Base-by-base conservation (phyloP, 2,797 vertebrate species). In the Anguilla obscura region DNA sequence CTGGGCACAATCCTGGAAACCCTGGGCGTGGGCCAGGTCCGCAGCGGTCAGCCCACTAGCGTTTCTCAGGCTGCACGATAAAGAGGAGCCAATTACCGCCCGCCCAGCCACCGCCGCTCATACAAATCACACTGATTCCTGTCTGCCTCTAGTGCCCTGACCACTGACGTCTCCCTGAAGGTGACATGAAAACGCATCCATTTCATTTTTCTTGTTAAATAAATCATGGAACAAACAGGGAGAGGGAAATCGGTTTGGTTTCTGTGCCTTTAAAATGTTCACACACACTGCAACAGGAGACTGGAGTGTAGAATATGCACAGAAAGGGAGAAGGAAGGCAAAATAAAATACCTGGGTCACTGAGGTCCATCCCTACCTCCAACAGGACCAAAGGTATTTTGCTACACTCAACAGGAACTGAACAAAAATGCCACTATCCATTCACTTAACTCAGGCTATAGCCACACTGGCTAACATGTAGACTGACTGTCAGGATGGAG, bases 31-130 rank as follows among this genome's bases (percentile, higher is more conserved):
- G 89, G 98, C 98, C 95, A 99, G 97, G 94, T 99, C 98, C 48
- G 98, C 98, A 82, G 98, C 97, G 0, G 97, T 99, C 96, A 98
- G 97, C 91, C 97, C 98, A 89, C 96, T 97, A 94, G 97, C 96
- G 91, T 98, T 99, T 96, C 96, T 97, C 91, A 99, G 97, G 94
- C 98, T 99, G 96, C 88, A 93, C 91, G 92, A 95, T 92, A 93
- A 95, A 93, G 95, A 88, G 91, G 90, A 91, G 89, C 93, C 96
- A 96, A 96, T 99, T 97, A 99, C 94, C 93, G 85, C 91, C 94
- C 87, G 84, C 86, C 33, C 71, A 0, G 48, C 30, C 87, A 6
- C 85, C 82, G 50, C 48, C 36, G 24, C 74, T 69, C 36, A 54
- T 21, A 85, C 83, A 87, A 84, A 83, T 89, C 84, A 82, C 84